phyloP scores from a whole-genome alignment of 2,113 vertebrate species.

The Myodes glareolus region DNA sequence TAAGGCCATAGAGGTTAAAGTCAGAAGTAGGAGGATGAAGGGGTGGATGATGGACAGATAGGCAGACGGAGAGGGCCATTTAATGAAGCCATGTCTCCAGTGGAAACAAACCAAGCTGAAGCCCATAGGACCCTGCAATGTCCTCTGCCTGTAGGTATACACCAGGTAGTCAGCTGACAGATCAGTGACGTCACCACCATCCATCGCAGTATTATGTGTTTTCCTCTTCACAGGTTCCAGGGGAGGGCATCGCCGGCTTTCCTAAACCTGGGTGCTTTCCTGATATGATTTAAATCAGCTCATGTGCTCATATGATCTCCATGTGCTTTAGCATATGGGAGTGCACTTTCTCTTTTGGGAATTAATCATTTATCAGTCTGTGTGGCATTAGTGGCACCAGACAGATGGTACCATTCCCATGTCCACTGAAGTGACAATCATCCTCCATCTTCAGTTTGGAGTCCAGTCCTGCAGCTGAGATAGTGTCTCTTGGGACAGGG shows the following conservation, averaged over 20 bases:
- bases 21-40: not conserved
- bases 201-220: not conserved
- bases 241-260: not conserved
- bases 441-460: not conserved
- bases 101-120: not conserved
- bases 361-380: not conserved
- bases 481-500: not conserved
- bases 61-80: not conserved
- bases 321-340: not conserved
- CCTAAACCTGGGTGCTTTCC: not conserved
- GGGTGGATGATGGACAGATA: not conserved
- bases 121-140: too few relatives aligned
- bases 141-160: not conserved
- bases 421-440: not conserved
- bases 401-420: not conserved
- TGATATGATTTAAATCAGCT: not conserved
- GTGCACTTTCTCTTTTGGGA: not conserved
- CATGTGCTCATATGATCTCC: too few relatives aligned
- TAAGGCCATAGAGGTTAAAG: not conserved
- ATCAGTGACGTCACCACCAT: not conserved
- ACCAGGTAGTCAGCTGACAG: not conserved
- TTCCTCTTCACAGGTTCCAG: not conserved
- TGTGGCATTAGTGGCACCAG: too few relatives aligned
- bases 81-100: too few relatives aligned
- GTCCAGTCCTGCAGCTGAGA: not conserved